These are phyloP conservation scores for Oryzias dopingdopingensis DNA, from an alignment of 2,797 vertebrate species.

Conservation along the genomic window DNA sequence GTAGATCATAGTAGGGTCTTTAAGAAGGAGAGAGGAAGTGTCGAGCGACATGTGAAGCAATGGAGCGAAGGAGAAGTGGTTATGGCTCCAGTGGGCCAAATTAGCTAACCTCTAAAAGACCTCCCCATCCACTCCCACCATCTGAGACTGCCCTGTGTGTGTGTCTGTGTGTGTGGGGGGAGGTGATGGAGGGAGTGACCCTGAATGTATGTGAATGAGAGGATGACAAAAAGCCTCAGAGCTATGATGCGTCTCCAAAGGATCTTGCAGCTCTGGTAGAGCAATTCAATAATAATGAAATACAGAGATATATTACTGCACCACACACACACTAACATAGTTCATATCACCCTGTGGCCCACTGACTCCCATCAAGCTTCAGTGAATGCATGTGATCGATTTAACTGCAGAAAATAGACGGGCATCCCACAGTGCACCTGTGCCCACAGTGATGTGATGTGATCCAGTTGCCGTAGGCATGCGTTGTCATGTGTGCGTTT, in stretches of 20 bases:
- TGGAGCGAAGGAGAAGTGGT: slow-evolving; percentile 47
- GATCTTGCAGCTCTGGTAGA: slow-evolving; percentile 31
- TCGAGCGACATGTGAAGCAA: slow-evolving; percentile 29
- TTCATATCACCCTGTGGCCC: slow-evolving; percentile 52
- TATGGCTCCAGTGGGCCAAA: slow-evolving; percentile 66
- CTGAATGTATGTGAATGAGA: slow-evolving; percentile 30
- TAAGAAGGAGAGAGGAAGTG: slow-evolving; percentile 26
- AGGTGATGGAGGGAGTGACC: background rate
- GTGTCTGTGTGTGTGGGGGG: slow-evolving; percentile 3
- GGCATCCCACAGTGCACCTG: slow-evolving; percentile 66
- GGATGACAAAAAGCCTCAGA: slow-evolving; percentile 52
- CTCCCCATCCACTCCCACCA: slow-evolving; percentile 1
- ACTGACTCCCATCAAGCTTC: slow-evolving; percentile 60
- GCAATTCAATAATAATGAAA: slow-evolving; percentile 51
- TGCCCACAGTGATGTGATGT: slow-evolving; percentile 47
- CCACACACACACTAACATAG: slow-evolving; percentile 12
- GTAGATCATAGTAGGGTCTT: slow-evolving; percentile 34
- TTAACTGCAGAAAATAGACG: slow-evolving; percentile 65
- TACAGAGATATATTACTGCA: slow-evolving; percentile 39
- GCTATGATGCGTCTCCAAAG: slow-evolving; percentile 42
- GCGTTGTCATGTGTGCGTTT: background rate
- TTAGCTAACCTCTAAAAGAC: slow-evolving; percentile 61
- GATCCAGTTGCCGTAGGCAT: slow-evolving; percentile 28
- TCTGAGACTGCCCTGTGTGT: slow-evolving; percentile 13
- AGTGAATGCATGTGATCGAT: slow-evolving; percentile 67